Evolutionary conservation across 2,113 vertebrate species (phyloP).

Genomic region (Pseudopodoces humilis): DNA sequence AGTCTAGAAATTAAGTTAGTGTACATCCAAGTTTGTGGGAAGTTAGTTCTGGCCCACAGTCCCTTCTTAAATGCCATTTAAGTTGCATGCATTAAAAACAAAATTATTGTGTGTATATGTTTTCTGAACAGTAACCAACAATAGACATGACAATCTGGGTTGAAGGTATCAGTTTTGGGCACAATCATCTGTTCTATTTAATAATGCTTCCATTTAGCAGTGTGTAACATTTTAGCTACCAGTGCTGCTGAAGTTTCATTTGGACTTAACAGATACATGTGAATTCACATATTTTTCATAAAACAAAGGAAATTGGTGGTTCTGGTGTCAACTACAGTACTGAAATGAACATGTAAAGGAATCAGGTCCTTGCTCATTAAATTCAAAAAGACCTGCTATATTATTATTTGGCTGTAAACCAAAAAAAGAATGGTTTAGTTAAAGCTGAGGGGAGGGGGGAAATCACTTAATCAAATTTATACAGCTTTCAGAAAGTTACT

Average conservation of each 20-base stretch:
- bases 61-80: background rate
- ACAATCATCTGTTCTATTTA: background rate
- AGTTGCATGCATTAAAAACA: background rate
- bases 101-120: fast-evolving
- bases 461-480: constrained; percentile 23
- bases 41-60: background rate
- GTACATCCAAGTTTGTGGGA: background rate
- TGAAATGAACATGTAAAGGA: background rate
- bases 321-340: background rate
- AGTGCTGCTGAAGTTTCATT: background rate
- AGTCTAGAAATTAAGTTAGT: background rate
- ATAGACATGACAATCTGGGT: background rate
- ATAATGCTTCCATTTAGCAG: background rate
- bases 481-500: constrained; percentile 58
- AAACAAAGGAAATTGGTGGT: background rate
- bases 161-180: background rate
- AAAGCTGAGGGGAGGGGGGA: background rate
- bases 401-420: constrained; percentile 57
- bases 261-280: background rate
- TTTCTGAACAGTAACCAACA: background rate
- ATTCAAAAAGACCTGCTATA: background rate
- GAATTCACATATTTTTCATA: background rate
- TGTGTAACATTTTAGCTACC: background rate
- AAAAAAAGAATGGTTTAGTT: constrained; percentile 43
- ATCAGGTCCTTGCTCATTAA: constrained; percentile 22